These are phyloP conservation scores for Garra rufa DNA, from an alignment of 2,113 vertebrate species.

Conservation along the genomic window DNA sequence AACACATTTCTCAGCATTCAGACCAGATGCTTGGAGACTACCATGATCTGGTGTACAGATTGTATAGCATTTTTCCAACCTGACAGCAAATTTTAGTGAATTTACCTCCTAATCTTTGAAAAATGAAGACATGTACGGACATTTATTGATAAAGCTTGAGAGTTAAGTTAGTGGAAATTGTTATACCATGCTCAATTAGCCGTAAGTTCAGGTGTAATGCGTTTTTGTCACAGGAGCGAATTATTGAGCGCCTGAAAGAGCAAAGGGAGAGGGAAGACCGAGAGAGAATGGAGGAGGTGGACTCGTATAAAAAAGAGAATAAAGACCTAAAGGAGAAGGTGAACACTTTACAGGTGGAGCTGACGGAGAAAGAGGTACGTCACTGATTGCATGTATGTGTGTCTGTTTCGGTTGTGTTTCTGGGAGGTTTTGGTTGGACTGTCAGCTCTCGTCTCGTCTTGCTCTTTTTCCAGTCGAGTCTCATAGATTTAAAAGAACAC, in stretches of 20 bases:
- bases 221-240: conserved; percentile 85
- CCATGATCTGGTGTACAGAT: background rate
- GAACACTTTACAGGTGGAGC: conserved; percentile 92
- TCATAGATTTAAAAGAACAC: conserved; percentile 98
- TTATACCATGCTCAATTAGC: conserved; percentile 1
- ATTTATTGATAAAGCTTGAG: conserved; percentile 9
- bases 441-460: conserved; percentile 33
- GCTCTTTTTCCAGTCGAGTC: conserved; percentile 85
- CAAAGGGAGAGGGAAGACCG: conserved; percentile 96
- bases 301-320: conserved; percentile 97
- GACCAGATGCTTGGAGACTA: background rate
- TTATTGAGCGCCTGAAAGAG: conserved; percentile 98
- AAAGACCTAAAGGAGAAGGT: conserved; percentile 98
- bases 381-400: background rate
- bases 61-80: background rate
- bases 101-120: background rate
- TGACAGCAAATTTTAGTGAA: background rate
- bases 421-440: conserved; percentile 31
- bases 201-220: background rate
- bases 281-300: conserved; percentile 93
- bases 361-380: conserved; percentile 97
- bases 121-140: background rate
- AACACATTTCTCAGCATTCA: conserved; percentile 2
- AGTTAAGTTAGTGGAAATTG: background rate
- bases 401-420: conserved; percentile 15